Evolutionary conservation across 1,140 invertebrate species (phyloP).

Genomic region (Calephelis nemesis): DNA sequence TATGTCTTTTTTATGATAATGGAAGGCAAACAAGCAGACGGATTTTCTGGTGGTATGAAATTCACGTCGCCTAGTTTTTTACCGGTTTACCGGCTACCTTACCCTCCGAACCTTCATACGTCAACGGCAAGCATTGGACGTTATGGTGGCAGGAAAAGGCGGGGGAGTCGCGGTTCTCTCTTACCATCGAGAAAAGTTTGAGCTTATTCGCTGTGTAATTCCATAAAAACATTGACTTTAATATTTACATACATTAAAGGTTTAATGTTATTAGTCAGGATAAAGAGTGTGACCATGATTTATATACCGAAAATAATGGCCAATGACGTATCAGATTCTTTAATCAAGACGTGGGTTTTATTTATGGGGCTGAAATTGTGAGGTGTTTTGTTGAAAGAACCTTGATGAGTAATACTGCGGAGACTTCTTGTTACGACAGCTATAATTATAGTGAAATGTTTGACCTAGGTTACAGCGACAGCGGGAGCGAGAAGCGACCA

Average conservation of each 20-base stretch:
- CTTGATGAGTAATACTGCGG: slow-evolving; percentile 24
- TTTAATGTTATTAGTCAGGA: background rate
- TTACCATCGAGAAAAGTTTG: no score
- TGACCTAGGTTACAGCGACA: background rate
- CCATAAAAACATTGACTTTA: no score
- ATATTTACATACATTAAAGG: background rate
- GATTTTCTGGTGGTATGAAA: no score
- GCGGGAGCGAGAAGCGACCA: background rate
- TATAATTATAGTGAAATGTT: slow-evolving; percentile 8
- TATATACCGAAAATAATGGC: background rate
- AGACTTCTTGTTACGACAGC: background rate
- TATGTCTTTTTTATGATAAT: no score
- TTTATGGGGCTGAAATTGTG: background rate
- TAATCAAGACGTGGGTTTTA: background rate
- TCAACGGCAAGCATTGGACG: no score
- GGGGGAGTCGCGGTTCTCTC: no score
- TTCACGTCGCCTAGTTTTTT: no score
- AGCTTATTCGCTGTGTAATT: no score
- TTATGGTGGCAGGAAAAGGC: no score
- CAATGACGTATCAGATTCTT: slow-evolving; percentile 1
- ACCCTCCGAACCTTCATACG: no score
- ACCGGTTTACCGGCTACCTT: no score
- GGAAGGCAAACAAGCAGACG: no score
- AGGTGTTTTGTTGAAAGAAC: slow-evolving; percentile 15
- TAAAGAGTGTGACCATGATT: slow-evolving; percentile 5